Evolutionary conservation across 2,888 invertebrate species (phyloP), one percentile per base, ranked within the genome.

Genomic region (Rhynchonema sp.): DNA sequence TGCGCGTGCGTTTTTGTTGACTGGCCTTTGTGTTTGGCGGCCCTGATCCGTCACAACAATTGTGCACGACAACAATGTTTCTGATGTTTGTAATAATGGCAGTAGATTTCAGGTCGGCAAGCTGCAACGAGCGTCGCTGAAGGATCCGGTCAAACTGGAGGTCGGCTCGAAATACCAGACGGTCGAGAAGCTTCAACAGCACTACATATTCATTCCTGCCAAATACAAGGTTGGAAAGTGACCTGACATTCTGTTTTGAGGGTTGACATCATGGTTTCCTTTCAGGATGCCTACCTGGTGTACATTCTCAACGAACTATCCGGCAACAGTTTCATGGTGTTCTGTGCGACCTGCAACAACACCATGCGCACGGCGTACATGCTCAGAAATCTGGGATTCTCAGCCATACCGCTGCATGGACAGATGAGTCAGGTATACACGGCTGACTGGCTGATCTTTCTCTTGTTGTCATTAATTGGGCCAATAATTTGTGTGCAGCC

Each of bases 81-180:
- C n/a, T n/a, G n/a, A n/a, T n/a, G n/a, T n/a, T n/a, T n/a, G n/a
- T n/a, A n/a, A n/a, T n/a, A n/a, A n/a, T n/a, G n/a, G n/a, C n/a
- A n/a, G n/a, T n/a, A n/a, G n/a, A n/a, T 56, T 56, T 56, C 29
- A 75, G 73, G 78, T 96, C 0, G 86, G 87, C 68, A 98, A 98
- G 73, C 77, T 98, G 30, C 94, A 99, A 74, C 79, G 96, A 49
- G 98, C 96, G 0, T 94, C 90, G 0, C 76, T 98, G 6, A 82
- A 82, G 66, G 86, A 98, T 74, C 96, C 98, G 0, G 89, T 91
- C 0, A 89, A 87, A 76, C 87, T 99, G 0, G 94, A 96, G 74
- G 91, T 81, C 0, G 89, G 89, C 0, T 88, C 86, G 1, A 94
- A 96, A 73, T 98, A 92, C 74, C 91, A 96, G 77, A 98, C 98